phyloP scores from a whole-genome alignment of 2,113 vertebrate species.

The Echinops telfairi region DNA sequence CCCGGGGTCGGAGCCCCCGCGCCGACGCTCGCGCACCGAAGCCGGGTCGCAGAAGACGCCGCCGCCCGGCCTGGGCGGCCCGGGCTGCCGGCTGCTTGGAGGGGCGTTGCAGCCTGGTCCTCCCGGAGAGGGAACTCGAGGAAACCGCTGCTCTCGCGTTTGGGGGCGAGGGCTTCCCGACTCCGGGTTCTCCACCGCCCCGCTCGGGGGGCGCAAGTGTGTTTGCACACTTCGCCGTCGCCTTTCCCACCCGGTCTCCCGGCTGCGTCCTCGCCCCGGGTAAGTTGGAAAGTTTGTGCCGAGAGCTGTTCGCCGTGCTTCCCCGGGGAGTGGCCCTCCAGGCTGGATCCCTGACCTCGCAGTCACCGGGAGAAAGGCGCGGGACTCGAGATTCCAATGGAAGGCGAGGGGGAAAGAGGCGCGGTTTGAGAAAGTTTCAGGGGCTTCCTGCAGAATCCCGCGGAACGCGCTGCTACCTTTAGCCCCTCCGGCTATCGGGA shows the following conservation, averaged over 20 bases:
- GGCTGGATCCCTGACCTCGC: not conserved
- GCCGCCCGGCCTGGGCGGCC: slow-evolving; percentile 18
- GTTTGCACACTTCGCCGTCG: not conserved
- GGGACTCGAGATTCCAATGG: slow-evolving; percentile 38
- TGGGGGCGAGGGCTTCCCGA: not conserved
- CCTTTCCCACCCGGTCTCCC: not conserved
- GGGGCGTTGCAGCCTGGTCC: not conserved
- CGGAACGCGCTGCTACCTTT: not conserved
- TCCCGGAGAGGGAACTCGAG: not conserved
- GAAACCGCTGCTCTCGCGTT: not conserved
- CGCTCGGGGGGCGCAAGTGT: not conserved
- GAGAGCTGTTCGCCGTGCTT: not conserved
- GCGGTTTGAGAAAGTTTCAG: slow-evolving; percentile 54
- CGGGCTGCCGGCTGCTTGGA: not conserved
- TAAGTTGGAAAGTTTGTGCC: slow-evolving; percentile 71
- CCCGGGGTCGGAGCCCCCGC: not conserved
- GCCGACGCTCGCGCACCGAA: not conserved
- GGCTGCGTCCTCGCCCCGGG: not conserved
- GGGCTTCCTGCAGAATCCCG: not conserved
- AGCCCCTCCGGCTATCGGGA: not conserved
- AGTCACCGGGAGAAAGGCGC: not conserved
- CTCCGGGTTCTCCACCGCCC: not conserved
- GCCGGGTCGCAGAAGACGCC: not conserved
- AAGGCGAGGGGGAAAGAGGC: not conserved
- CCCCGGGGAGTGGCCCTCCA: not conserved